Evolutionary conservation across 2,797 vertebrate genomes (phyloP), one percentile per base, ranked within the genome.

Genomic region (Amblyraja radiata): DNA sequence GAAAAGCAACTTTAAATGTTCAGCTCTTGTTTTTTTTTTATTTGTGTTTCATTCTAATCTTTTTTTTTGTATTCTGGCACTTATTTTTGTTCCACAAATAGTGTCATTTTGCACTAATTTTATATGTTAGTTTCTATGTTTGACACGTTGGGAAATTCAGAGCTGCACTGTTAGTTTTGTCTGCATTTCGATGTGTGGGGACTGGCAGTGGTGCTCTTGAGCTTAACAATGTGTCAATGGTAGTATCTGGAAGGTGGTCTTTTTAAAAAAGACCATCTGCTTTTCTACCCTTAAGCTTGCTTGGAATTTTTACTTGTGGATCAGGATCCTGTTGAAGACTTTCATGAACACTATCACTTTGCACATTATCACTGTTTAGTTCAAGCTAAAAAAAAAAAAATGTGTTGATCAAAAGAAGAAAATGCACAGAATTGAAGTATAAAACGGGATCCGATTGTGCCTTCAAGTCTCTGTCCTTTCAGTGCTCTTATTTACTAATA

Each of bases 391-490:
- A 68, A 36, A 61, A 18, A 18, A 63, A 32, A 78, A 95, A 94
- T 96, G 94, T 95, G 95, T 95, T 94, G 96, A 96, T 95, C 46
- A 54, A 54, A 95, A 94, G 94, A 94, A 95, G 88, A 95, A 94
- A 93, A 84, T 95, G 94, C 94, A 95, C 80, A 94, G 94, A 93
- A 90, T 95, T 94, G 93, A 95, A 96, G 95, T 97, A 94, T 96
- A 96, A 95, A 95, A 93, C 94, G 94, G 94, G 94, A 95, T 94
- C 95, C 76, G 95, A 68, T 68, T 80, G 4, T 93, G 65, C 63
- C 13, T 94, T 94, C 32, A 6, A 86, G 14, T 16, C 28, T 10
- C 28, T 88, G 61, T 84, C 54, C 25, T n/a, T 84, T 84, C 6
- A 88, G 14, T 8, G 9, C 18, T 16, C 1, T 65, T 32, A n/a